These are phyloP conservation scores for Pogoniulus pusillus DNA, from an alignment of 2,797 vertebrate species.

Conservation along the genomic window DNA sequence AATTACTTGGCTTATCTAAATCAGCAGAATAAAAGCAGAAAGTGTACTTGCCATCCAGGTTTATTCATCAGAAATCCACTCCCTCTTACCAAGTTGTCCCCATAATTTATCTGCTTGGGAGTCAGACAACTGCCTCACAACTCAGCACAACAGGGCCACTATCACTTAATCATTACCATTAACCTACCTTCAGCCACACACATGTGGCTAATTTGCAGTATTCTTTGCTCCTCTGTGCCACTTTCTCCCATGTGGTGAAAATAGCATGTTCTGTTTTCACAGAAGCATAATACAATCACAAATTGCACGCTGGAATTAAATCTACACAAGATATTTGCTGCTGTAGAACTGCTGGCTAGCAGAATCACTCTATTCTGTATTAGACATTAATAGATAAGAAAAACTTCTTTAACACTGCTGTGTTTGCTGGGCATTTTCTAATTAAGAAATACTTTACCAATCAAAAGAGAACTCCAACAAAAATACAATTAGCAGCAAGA, in stretches of 20 bases:
- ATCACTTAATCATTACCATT: slow-evolving; percentile 58
- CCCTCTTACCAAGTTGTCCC: neutral
- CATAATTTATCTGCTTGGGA: slow-evolving; percentile 17
- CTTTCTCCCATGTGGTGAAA: slow-evolving; percentile 57
- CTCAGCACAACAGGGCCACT: slow-evolving; percentile 52
- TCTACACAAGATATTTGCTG: neutral
- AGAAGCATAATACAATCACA: slow-evolving; percentile 35
- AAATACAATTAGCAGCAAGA: neutral
- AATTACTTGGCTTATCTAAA: slow-evolving; percentile 55
- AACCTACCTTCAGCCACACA: slow-evolving; percentile 23
- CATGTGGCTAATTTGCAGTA: slow-evolving; percentile 24
- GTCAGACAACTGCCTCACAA: slow-evolving; percentile 48
- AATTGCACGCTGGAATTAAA: neutral
- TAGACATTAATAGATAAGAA: neutral
- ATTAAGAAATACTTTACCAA: neutral
- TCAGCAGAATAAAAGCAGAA: slow-evolving; percentile 58
- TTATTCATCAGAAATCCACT: slow-evolving; percentile 59
- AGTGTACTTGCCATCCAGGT: slow-evolving; percentile 6
- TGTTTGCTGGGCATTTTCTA: neutral
- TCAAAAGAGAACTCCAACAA: neutral
- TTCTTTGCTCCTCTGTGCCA: slow-evolving; percentile 35
- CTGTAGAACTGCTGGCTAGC: neutral
- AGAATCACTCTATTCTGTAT: neutral
- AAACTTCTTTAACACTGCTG: neutral
- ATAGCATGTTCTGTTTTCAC: slow-evolving; percentile 45